Base-by-base conservation (phyloP, 2,888 invertebrate genomes). In the Lasioglossum zephyrum region DNA sequence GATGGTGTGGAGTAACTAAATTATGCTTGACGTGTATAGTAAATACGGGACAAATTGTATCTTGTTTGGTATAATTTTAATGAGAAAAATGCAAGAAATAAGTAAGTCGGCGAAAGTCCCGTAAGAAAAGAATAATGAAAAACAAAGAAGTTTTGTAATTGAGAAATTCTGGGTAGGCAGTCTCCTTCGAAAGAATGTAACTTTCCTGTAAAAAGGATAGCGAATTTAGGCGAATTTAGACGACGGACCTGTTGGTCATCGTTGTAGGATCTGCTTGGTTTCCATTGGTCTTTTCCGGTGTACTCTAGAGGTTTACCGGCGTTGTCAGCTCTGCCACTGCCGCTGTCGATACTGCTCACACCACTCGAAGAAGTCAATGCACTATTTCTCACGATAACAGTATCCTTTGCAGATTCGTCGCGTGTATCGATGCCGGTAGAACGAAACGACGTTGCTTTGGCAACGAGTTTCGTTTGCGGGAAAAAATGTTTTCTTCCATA, bases 341-440 rank as follows among this genome's bases (percentile, higher is more conserved):
- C 93, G 75, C 92, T 93, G 70, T 94, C 92, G 88, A 92, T 93
- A 74, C 92, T 92, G 81, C 91, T 93, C n/a, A 91, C 91, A 0
- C 91, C 91, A 83, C 92, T 92, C 36, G 93, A 93, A 3, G 93
- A 93, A 3, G 89, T 92, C 57, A 91, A 90, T 18, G 89, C 79
- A 85, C 86, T 87, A 82, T 88, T 81, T 77, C 88, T 73, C 49
- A 82, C 66, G 39, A 81, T 63, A 41, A 85, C 76, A 6, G 85
- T 90, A 49, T 91, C 91, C 88, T 89, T 88, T 18, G 90, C 86
- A 26, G 91, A 87, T 82, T 74, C 89, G 80, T 91, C 89, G 79
- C 91, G 90, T 31, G 92, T 86, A 22, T 84, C 87, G 31, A 91
- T 91, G 44, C 93, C 91, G 74, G 92, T 89, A 2, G 92, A 88